phyloP scores from a whole-genome alignment of 2,888 invertebrate genomes.

The Xylophagus ater region DNA sequence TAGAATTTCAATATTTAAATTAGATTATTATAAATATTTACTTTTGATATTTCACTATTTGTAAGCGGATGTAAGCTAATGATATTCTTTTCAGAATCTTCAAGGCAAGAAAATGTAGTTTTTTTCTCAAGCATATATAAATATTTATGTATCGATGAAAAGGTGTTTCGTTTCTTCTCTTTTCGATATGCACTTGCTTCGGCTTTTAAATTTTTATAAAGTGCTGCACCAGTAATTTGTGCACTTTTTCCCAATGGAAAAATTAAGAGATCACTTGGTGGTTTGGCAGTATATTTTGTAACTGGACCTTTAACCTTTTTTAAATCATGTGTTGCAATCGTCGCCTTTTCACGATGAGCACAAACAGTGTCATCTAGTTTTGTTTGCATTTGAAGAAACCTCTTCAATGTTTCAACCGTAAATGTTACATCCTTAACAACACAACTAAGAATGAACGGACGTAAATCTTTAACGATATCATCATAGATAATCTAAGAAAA shows the following conservation, averaged over 20 bases:
- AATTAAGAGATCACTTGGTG: slow-evolving; percentile 53
- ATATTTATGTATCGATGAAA: slow-evolving; percentile 76
- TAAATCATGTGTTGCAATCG: slow-evolving; percentile 76
- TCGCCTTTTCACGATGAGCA: slow-evolving; percentile 63
- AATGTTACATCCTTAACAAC: slow-evolving; percentile 54
- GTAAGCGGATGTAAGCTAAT: slow-evolving; percentile 82
- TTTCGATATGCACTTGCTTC: slow-evolving; percentile 73
- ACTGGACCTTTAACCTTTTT: slow-evolving; percentile 44
- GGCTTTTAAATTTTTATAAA: slow-evolving; percentile 55
- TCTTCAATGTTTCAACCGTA: slow-evolving; percentile 52
- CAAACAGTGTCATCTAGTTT: slow-evolving; percentile 65
- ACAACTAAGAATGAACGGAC: slow-evolving; percentile 64
- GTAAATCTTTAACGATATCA: slow-evolving; percentile 33
- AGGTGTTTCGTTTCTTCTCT: slow-evolving; percentile 71
- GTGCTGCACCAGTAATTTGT: slow-evolving; percentile 51
- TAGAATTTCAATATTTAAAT: not conserved
- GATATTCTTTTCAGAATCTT: slow-evolving; percentile 52
- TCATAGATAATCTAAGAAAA: slow-evolving; percentile 14
- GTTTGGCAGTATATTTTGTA: slow-evolving; percentile 55
- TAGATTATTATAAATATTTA: slow-evolving; percentile 26
- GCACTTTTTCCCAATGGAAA: slow-evolving; percentile 52
- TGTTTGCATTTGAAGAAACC: slow-evolving; percentile 69
- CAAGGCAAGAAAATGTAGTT: slow-evolving; percentile 57
- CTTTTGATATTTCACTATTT: slow-evolving; percentile 71
- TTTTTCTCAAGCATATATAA: slow-evolving; percentile 67